A percentile compares a stretch with the other conserved stretches of the same genome.
These are phyloP conservation scores for Channa maculata DNA, from an alignment of 2,113 vertebrate species.

Conservation along the genomic window DNA sequence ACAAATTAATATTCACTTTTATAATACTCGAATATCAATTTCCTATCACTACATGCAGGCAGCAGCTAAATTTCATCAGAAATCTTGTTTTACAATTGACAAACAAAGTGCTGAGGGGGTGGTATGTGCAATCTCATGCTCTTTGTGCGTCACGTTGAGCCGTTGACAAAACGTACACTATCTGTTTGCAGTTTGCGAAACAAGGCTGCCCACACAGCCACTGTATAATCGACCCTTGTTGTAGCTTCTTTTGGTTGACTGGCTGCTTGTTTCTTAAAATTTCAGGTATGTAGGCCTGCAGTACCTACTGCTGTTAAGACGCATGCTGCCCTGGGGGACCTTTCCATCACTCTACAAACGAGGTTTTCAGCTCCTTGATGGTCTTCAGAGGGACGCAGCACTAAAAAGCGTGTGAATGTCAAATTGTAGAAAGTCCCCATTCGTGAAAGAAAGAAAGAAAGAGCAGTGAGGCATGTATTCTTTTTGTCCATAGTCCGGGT, in stretches of 20 bases:
- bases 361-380: neutral
- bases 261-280: neutral
- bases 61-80: too few species aligned
- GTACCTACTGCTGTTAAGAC: neutral
- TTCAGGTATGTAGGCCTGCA: constrained; percentile 20
- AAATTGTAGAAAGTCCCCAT: neutral
- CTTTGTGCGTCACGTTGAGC: neutral
- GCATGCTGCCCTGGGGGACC: neutral
- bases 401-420: neutral
- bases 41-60: too few species aligned
- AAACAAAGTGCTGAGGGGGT: too few species aligned
- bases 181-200: neutral
- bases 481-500: neutral
- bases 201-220: neutral
- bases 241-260: neutral
- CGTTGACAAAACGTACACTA: neutral
- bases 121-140: neutral
- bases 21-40: too few species aligned
- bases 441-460: too few species aligned
- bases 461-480: neutral
- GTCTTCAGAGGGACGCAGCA: neutral
- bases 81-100: too few species aligned
- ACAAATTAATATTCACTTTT: too few species aligned
- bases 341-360: neutral
- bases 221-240: too few species aligned